Evolutionary conservation across 2,113 vertebrate genomes (phyloP), one percentile per base, ranked within the genome.

Genomic region (Pao palembangensis): DNA sequence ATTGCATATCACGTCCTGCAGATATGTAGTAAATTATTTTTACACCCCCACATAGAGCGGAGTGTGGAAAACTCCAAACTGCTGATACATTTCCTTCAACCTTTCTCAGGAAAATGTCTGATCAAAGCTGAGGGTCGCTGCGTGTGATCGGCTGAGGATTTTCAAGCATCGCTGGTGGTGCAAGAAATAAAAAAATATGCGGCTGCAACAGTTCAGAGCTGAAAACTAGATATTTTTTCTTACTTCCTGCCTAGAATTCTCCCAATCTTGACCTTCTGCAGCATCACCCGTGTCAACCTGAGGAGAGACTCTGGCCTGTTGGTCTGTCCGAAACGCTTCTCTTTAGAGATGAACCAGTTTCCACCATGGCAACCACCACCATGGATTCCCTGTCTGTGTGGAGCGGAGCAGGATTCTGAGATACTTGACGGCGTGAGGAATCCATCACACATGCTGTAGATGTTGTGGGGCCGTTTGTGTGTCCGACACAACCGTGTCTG

Each of bases 291-390:
- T n/a, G 6, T 2, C 14, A 13, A 38, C 21, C 38, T 63, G 54
- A 51, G 25, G 38, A 42, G 66, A 25, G 41, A 53, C 46, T 56
- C 49, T 31, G 8, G 8, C 34, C 34, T 46, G 7, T 55, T 46
- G 41, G 8, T 61, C 67, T 64, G 5, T 60, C 21, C 51, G 48
- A 50, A 60, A 54, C 28, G 55, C 71, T 69, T 76, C 50, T 57
- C 61, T 64, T 54, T 73, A 19, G 50, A 64, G 53, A 55, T 68
- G 38, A 66, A 71, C 55, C 53, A 73, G 61, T 66, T 75, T 80
- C 48, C 42, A 19, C 76, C 69, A 81, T 86, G 62, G 75, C 76
- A 87, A 82, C 81, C 63, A n/a, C n/a, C n/a, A n/a, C n/a, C n/a
- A n/a, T n/a, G n/a, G 49, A 69, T 55, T 76, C 74, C 69, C 73